phyloP scores from a whole-genome alignment of 2,113 vertebrate genomes.

The Laticauda laticaudata region DNA sequence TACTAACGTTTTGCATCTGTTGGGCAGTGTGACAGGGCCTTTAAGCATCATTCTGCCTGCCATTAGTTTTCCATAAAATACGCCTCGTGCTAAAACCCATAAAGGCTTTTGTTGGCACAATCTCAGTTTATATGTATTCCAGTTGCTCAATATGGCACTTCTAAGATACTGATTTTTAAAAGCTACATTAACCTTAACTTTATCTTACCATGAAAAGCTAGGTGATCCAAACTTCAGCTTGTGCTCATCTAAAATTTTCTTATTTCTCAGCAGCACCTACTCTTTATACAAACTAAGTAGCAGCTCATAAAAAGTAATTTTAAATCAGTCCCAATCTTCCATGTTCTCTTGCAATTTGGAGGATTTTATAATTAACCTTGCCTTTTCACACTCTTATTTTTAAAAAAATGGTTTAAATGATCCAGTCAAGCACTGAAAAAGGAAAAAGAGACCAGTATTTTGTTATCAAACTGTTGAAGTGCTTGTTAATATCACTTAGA shows the following conservation, averaged over 20 bases:
- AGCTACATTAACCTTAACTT: no score
- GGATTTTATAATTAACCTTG: background rate
- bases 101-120: background rate
- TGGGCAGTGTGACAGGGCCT: no score
- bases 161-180: background rate
- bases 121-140: background rate
- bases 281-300: background rate
- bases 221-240: background rate
- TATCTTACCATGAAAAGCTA: no score
- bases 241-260: background rate
- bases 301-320: background rate
- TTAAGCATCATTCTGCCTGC: background rate
- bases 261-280: background rate
- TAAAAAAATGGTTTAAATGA: background rate
- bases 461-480: background rate
- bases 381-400: background rate
- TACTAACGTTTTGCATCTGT: no score
- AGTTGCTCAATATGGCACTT: background rate
- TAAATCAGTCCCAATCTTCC: background rate
- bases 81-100: background rate
- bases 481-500: background rate
- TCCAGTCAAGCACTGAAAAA: background rate
- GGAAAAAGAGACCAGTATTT: background rate
- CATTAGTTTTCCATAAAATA: background rate
- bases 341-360: background rate